Conservation (phyloP, 2,113 vertebrate genomes). For the Astur gentilis region DNA sequence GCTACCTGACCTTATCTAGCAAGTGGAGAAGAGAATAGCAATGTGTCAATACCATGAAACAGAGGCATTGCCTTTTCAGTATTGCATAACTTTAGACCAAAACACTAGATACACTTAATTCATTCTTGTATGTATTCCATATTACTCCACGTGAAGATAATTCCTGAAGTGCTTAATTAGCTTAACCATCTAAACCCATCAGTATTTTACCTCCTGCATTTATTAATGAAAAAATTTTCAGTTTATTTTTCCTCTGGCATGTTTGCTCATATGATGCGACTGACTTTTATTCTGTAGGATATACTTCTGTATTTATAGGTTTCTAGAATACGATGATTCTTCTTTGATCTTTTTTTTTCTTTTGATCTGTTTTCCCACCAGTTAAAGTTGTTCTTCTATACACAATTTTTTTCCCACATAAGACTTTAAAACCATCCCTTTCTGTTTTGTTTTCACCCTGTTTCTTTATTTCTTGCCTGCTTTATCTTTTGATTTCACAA, state of each 20-base stretch:
- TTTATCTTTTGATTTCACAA: neutral
- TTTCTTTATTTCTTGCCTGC: neutral
- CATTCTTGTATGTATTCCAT: neutral
- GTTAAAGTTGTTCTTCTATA: neutral
- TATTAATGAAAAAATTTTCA: neutral
- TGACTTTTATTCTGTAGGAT: neutral
- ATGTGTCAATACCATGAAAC: neutral
- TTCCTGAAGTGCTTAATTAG: neutral
- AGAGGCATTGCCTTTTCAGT: neutral
- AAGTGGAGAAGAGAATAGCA: neutral
- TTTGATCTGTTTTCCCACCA: neutral
- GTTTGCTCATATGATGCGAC: neutral
- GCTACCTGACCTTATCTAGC: neutral
- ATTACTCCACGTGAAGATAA: neutral
- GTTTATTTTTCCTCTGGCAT: neutral
- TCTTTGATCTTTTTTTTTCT: constrained; percentile 6
- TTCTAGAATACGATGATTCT: neutral
- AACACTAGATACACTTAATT: neutral
- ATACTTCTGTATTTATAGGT: neutral
- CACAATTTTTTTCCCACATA: neutral
- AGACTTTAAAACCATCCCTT: neutral
- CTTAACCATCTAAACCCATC: neutral
- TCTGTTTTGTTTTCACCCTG: neutral
- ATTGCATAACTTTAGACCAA: neutral
- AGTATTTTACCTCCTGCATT: neutral